phyloP scores from a whole-genome alignment of 2,113 vertebrate genomes.

The Phocoena phocoena region DNA sequence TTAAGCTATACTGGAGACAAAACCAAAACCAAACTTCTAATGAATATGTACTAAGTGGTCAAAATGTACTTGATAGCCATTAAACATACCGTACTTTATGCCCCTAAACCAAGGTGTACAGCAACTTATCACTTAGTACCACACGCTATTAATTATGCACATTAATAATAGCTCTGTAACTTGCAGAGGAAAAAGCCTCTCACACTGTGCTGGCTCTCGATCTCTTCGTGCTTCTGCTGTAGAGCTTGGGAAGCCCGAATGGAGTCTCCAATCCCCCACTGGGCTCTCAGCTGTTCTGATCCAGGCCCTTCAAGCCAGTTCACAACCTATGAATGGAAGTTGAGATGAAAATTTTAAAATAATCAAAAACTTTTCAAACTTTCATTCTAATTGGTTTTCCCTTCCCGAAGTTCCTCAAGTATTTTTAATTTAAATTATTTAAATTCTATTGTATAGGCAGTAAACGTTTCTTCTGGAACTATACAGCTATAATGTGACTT shows the following conservation, averaged over 20 bases:
- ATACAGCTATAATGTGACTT: not conserved
- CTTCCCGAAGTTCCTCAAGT: not conserved
- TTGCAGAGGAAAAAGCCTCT: conserved; percentile 78
- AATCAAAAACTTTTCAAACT: not conserved
- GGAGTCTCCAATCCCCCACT: conserved; percentile 97
- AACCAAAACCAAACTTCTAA: not conserved
- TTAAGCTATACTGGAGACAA: not conserved
- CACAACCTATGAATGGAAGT: conserved; percentile 89
- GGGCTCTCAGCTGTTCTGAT: conserved; percentile 94
- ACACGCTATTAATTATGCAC: not conserved
- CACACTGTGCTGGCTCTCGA: conserved; percentile 99
- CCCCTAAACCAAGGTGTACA: not conserved
- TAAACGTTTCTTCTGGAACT: conserved; percentile 25
- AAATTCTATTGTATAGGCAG: not conserved
- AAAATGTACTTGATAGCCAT: not conserved
- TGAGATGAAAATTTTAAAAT: conserved; percentile 53
- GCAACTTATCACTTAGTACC: not conserved
- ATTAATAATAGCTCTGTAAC: conserved; percentile 32
- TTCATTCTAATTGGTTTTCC: not conserved
- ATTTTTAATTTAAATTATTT: conserved; percentile 47
- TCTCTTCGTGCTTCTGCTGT: conserved; percentile 98
- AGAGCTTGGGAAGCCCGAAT: conserved; percentile 96
- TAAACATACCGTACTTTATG: not conserved
- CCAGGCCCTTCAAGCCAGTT: conserved; percentile 99
- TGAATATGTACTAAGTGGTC: not conserved